phyloP scores from a whole-genome alignment of 2,797 vertebrate species.

The Limnodromus scolopaceus region DNA sequence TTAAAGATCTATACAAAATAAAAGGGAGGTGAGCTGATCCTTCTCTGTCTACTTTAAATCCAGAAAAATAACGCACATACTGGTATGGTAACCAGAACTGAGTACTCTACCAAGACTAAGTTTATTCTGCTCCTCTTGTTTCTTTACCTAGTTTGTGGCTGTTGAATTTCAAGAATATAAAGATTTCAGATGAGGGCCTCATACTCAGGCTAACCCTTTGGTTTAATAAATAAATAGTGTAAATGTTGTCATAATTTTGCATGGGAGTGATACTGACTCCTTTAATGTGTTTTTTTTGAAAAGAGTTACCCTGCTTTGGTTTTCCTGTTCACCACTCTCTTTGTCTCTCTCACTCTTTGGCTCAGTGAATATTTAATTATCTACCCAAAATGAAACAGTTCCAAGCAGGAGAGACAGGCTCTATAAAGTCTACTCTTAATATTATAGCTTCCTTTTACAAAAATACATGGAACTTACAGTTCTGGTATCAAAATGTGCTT shows the following conservation, averaged over 20 bases:
- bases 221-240: not conserved
- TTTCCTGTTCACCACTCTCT: not conserved
- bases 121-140: not conserved
- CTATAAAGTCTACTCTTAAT: not conserved
- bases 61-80: not conserved
- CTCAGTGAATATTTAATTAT: conserved; percentile 7
- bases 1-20: not conserved
- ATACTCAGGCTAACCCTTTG: not conserved
- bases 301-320: not conserved
- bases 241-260: not conserved
- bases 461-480: not conserved
- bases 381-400: not conserved
- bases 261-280: not conserved
- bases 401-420: not conserved
- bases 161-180: not conserved
- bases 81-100: not conserved
- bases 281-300: not conserved
- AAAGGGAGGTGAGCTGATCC: not conserved
- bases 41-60: not conserved
- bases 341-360: not conserved
- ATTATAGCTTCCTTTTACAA: not conserved
- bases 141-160: not conserved
- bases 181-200: not conserved
- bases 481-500: not conserved
- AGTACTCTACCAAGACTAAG: not conserved